Conservation (phyloP, 2,797 vertebrate genomes). For the Spheniscus humboldti region DNA sequence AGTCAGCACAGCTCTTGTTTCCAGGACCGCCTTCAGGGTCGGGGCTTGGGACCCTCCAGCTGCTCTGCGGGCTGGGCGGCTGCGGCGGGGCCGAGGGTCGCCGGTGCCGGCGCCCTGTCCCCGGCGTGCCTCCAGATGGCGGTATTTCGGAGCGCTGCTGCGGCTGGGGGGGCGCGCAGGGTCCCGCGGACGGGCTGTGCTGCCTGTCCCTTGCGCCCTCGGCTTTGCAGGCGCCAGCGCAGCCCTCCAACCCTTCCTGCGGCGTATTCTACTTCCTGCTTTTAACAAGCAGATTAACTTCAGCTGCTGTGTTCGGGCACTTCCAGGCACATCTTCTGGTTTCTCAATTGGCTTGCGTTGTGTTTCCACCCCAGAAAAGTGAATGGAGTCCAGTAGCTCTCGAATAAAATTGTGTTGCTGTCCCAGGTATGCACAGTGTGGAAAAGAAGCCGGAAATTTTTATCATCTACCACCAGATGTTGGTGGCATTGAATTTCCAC, state of each 20-base stretch:
- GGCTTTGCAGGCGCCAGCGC: no score
- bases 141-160: not conserved
- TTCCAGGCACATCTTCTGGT: not conserved
- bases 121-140: accelerated
- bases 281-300: not conserved
- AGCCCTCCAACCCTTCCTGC: not conserved
- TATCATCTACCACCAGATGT: not conserved
- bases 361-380: not conserved
- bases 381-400: not conserved
- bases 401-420: not conserved
- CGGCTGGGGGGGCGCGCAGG: accelerated
- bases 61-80: not conserved
- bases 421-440: not conserved
- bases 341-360: not conserved
- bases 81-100: accelerated
- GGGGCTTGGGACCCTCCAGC: no score
- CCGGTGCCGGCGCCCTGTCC: accelerated
- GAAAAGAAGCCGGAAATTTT: not conserved
- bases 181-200: accelerated
- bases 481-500: not conserved
- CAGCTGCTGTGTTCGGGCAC: not conserved
- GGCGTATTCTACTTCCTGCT: not conserved
- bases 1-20: accelerated
- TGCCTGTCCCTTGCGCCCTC: no score
- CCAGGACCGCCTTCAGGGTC: no score